Evolutionary conservation across 1,140 invertebrate species (phyloP).

Genomic region (Parapsyche elsis): DNA sequence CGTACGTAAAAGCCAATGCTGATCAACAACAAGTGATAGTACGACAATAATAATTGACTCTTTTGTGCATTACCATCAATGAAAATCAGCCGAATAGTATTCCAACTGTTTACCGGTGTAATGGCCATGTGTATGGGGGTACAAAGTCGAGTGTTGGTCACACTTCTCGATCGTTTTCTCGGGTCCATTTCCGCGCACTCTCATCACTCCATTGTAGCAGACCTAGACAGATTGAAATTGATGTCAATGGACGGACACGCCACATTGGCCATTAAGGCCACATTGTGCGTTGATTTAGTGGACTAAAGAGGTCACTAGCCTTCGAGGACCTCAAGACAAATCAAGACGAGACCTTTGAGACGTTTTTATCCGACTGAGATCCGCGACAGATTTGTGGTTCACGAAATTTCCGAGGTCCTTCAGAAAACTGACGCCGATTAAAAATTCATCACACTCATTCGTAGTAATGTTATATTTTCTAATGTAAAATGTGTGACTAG

Average conservation of each 20-base stretch:
- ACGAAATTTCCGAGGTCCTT: not conserved
- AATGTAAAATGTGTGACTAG: no score
- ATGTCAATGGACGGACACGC: slow-evolving; percentile 24
- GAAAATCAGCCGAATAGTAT: no score
- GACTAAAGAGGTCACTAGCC: slow-evolving; percentile 2
- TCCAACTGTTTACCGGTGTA: no score
- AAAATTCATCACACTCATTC: no score
- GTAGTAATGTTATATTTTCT: no score
- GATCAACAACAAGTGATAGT: no score
- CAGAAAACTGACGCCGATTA: not conserved
- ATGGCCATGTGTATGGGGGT: no score
- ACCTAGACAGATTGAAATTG: slow-evolving; percentile 14
- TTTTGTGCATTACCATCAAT: no score
- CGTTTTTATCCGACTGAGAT: not conserved
- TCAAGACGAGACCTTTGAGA: not conserved
- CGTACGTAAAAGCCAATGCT: no score
- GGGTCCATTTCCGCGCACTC: not conserved
- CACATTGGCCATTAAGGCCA: slow-evolving; percentile 27
- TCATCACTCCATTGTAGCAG: not conserved
- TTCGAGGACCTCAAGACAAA: not conserved
- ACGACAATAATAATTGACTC: no score
- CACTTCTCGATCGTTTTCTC: no score
- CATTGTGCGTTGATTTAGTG: slow-evolving; percentile 32
- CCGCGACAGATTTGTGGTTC: not conserved
- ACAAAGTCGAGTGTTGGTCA: no score